Conservation (phyloP, 35 echinoderm and acorn worm species). For the Ptychodera flava region DNA sequence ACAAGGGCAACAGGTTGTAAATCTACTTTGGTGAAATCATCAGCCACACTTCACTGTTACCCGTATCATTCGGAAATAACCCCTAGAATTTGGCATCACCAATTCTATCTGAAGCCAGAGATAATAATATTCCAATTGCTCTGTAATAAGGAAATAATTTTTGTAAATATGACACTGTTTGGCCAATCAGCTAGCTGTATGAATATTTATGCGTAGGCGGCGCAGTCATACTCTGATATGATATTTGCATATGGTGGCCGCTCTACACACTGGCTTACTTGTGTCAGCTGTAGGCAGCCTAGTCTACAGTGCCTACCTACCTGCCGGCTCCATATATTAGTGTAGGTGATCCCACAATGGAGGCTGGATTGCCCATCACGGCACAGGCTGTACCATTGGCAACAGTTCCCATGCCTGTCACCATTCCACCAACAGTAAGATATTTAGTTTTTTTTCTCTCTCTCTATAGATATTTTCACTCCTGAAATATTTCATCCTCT, state of each 20-base stretch:
- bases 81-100: no score
- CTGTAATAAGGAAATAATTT: background rate
- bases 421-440: background rate
- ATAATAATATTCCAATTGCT: no score
- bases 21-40: no score
- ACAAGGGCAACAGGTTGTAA: no score
- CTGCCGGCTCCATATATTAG: background rate
- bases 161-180: background rate
- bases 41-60: no score
- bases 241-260: background rate
- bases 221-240: background rate
- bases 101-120: no score
- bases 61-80: no score
- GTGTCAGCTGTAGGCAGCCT: background rate
- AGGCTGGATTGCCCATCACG: background rate
- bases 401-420: background rate
- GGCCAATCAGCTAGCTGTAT: background rate
- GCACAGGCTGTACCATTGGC: background rate
- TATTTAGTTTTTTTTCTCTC: background rate
- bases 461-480: no score
- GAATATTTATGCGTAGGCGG: background rate
- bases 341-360: background rate
- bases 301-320: background rate
- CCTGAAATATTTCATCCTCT: no score
- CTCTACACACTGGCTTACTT: no score